Conservation (phyloP, 2,888 invertebrate species). For the Trissolcus japonicus region DNA sequence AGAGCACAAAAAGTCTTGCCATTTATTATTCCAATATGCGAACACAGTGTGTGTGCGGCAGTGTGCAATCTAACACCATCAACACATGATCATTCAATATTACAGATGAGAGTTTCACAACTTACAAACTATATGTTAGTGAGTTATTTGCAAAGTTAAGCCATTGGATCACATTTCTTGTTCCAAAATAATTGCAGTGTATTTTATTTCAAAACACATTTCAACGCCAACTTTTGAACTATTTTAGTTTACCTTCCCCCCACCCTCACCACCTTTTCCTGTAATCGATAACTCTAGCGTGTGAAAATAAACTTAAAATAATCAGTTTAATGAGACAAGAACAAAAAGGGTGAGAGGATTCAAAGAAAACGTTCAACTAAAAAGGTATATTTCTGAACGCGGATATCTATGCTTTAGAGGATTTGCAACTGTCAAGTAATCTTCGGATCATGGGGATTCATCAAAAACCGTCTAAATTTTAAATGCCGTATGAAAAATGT, state of each 20-base stretch:
- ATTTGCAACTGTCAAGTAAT: slow-evolving; percentile 26
- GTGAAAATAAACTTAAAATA: background rate
- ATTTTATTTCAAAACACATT: too few relatives aligned
- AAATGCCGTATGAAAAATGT: background rate
- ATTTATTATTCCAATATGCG: slow-evolving; percentile 8
- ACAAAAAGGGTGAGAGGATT: background rate
- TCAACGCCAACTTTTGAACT: too few relatives aligned
- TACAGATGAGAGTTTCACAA: background rate
- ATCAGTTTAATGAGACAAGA: background rate
- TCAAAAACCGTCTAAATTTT: background rate
- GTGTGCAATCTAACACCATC: slow-evolving; percentile 1
- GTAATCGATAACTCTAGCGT: background rate
- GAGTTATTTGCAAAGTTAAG: slow-evolving; percentile 1
- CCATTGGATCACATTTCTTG: background rate
- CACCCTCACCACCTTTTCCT: too few relatives aligned
- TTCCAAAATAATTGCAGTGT: too few relatives aligned
- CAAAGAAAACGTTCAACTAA: background rate
- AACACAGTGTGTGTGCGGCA: slow-evolving; percentile 3
- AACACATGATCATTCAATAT: slow-evolving; percentile 10
- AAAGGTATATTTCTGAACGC: background rate
- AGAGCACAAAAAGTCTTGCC: slow-evolving; percentile 14
- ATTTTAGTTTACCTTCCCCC: too few relatives aligned
- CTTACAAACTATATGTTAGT: too few relatives aligned
- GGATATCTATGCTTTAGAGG: slow-evolving; percentile 23
- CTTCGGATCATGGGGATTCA: slow-evolving; percentile 3